phyloP scores from a whole-genome alignment of 2,113 vertebrate species.

The Pavo muticus region DNA sequence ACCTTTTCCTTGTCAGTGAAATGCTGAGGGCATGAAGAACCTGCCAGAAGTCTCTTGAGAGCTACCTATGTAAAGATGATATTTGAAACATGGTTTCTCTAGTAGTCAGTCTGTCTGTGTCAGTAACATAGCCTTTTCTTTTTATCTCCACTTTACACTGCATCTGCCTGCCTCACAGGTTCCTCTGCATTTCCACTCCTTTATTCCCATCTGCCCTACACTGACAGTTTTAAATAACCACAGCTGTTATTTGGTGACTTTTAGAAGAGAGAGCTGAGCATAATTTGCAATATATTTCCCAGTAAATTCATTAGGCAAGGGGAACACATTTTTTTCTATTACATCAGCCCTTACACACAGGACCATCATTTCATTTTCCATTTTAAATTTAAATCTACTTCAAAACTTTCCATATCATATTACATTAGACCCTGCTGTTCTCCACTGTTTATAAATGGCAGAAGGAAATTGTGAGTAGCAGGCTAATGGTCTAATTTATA shows the following conservation, averaged over 20 bases:
- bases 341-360: neutral
- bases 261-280: conserved; percentile 1
- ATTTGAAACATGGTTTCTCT: neutral
- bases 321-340: conserved; percentile 28
- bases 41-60: neutral
- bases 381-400: conserved; percentile 67
- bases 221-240: conserved; percentile 1
- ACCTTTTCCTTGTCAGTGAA: neutral
- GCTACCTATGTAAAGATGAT: neutral
- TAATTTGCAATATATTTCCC: conserved; percentile 32
- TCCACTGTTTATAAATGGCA: conserved; percentile 40
- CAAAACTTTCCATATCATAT: conserved; percentile 39
- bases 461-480: conserved; percentile 58
- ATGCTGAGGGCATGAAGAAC: neutral
- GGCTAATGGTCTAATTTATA: conserved; percentile 55
- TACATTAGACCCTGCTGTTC: neutral
- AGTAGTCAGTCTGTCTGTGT: neutral
- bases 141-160: neutral
- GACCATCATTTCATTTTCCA: conserved; percentile 61
- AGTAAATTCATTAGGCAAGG: conserved; percentile 59
- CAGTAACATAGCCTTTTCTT: neutral
- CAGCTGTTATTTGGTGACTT: neutral
- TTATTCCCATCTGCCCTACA: neutral
- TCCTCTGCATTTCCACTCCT: neutral
- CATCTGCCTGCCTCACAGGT: neutral